Evolutionary conservation across 2,113 vertebrate species (phyloP), one percentile per base, ranked within the genome.

Genomic region (Rhynchopsitta pachyrhyncha): DNA sequence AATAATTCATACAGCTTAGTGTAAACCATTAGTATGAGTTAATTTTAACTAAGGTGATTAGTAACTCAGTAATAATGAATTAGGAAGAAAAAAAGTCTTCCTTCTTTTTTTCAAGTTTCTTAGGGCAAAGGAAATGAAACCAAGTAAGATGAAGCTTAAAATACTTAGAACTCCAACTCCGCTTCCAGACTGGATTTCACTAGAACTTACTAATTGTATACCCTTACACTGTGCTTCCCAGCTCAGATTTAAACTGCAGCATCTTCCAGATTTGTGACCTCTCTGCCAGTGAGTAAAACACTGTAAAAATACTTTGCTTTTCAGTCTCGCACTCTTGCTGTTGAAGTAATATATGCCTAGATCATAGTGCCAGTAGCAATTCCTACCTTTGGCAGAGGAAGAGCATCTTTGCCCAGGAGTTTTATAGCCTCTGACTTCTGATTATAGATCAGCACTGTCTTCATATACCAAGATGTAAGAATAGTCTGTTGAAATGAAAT

Each of bases 21-120:
- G 53, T n/a, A 82, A 82, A 71, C 37, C 60, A 78, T 76, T 90
- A 73, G 41, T n/a, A 44, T 55, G 33, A 90, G 88, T 95, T 89
- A 92, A 92, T 69, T 80, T 91, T 92, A 94, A 95, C 94, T 80
- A 66, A 76, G 46, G 55, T 77, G 39, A 46, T 82, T 62, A 87
- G 35, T 87, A 91, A 95, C 82, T 79, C 67, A 79, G 74, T 78
- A 86, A 74, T 39, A 86, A 64, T 52, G 29, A 87, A 42, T 87
- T 75, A 41, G 24, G 31, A 86, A 13, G 5, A 47, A 82, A 60
- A 47, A 59, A 4, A 1, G 2, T 7, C 3, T 10, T 14, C 67
- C n/a, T 3, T 3, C 2, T 2, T 33, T 42, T 46, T 86, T 71
- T 28, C n/a, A 25, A 33, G 47, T 80, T 88, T 66, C 77, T 69